These are phyloP conservation scores for Falcaria lacertinaria DNA, from an alignment of 2,888 invertebrate genomes.

Conservation along the genomic window DNA sequence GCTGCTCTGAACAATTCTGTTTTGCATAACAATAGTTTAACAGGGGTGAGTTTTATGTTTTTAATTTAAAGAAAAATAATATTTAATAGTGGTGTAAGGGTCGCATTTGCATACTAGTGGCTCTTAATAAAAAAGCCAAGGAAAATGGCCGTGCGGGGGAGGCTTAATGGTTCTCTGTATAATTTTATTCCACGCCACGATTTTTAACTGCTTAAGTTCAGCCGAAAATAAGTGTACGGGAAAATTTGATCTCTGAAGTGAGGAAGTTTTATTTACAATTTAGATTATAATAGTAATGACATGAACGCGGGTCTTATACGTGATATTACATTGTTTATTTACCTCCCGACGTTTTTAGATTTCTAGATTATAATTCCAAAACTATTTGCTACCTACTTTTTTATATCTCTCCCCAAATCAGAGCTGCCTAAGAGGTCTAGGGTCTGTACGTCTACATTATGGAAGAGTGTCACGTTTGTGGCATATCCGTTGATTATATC, in stretches of 20 bases:
- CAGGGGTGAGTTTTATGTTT: conserved; percentile 48
- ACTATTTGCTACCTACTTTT: too few relatives aligned
- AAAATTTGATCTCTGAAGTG: background rate
- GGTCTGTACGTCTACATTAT: too few relatives aligned
- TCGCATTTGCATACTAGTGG: conserved; percentile 64
- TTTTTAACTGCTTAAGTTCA: background rate
- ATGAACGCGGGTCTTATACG: too few relatives aligned
- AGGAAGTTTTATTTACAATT: background rate
- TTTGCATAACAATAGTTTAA: conserved; percentile 72
- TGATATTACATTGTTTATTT: too few relatives aligned
- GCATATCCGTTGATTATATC: too few relatives aligned
- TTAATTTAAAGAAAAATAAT: conserved; percentile 74
- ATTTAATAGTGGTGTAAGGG: conserved; percentile 63
- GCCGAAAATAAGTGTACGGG: background rate
- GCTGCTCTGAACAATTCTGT: conserved; percentile 17
- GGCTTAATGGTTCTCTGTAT: background rate
- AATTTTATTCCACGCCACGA: background rate
- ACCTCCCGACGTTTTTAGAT: too few relatives aligned
- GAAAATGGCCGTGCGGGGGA: conserved; percentile 15
- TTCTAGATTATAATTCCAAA: too few relatives aligned
- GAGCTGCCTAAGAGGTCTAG: too few relatives aligned
- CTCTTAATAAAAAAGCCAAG: conserved; percentile 44
- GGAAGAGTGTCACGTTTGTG: too few relatives aligned
- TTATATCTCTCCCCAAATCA: too few relatives aligned
- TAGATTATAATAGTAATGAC: too few relatives aligned